phyloP scores from a whole-genome alignment of 1,140 invertebrate species.

The Leptinotarsa defecta region DNA sequence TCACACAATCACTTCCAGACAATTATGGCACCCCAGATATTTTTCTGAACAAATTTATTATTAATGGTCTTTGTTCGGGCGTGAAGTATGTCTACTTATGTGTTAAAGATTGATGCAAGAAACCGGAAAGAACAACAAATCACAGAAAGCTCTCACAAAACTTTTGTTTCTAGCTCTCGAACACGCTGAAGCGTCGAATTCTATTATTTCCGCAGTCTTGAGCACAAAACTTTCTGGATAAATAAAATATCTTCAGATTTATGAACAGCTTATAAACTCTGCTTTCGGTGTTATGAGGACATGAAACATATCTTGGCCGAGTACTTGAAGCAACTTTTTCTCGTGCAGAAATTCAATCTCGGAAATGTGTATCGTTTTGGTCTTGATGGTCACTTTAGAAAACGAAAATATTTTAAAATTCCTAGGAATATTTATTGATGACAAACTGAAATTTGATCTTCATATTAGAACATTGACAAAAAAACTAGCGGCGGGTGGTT shows the following conservation, averaged over 20 bases:
- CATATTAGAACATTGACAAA: too few relatives aligned
- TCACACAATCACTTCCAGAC: neutral
- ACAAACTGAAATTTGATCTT: too few relatives aligned
- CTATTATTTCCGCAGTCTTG: constrained; percentile 24
- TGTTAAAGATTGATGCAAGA: constrained; percentile 22
- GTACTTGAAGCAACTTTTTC: neutral
- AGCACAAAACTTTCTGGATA: constrained; percentile 19
- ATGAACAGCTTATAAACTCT: constrained; percentile 21
- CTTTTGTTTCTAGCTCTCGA: constrained; percentile 22
- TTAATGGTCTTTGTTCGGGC: constrained; percentile 1
- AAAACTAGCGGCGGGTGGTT: too few relatives aligned
- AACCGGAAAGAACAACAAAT: constrained; percentile 24
- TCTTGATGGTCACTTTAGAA: too few relatives aligned
- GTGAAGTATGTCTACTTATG: constrained; percentile 40
- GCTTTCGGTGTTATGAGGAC: constrained; percentile 7
- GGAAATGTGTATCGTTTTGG: too few relatives aligned
- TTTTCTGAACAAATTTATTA: neutral
- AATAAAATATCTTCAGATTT: constrained; percentile 24
- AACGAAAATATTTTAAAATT: too few relatives aligned
- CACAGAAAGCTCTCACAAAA: constrained; percentile 13
- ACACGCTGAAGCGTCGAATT: constrained; percentile 16
- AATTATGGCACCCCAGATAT: constrained; percentile 3
- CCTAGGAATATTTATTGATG: too few relatives aligned
- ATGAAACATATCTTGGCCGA: neutral
- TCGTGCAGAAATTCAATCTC: neutral